Conservation (phyloP, 1,140 invertebrate genomes). For the Tetramorium alpestre region DNA sequence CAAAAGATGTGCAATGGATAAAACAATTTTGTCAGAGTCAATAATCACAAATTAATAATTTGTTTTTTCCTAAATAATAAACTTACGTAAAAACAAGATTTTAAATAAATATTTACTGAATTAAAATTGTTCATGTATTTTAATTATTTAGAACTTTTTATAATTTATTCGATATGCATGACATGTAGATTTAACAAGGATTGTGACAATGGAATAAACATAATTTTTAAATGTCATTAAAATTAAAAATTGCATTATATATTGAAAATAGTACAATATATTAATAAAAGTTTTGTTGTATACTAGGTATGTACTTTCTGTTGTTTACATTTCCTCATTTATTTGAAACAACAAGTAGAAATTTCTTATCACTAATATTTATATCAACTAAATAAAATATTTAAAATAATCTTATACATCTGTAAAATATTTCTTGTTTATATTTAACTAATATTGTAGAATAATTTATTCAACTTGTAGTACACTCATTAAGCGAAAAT, state of each 20-base stretch:
- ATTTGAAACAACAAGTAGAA: neutral
- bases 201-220: no score
- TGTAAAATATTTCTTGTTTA: no score
- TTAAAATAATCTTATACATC: no score
- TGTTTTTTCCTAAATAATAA: neutral
- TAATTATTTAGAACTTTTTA: neutral
- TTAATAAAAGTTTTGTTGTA: constrained; percentile 14
- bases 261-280: neutral
- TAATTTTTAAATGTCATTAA: no score
- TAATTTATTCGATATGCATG: neutral
- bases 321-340: neutral
- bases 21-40: constrained; percentile 32
- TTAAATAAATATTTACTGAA: constrained; percentile 37
- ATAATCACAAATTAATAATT: constrained; percentile 4
- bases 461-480: neutral
- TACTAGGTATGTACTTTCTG: neutral
- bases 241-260: no score
- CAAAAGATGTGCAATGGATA: constrained; percentile 63
- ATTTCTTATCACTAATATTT: neutral
- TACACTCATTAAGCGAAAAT: neutral
- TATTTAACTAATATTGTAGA: neutral
- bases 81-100: constrained; percentile 44
- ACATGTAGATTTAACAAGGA: neutral
- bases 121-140: constrained; percentile 8
- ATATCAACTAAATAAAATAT: neutral